These are phyloP conservation scores for Rhamnusium bicolor DNA, from an alignment of 2,888 invertebrate species.

Conservation along the genomic window DNA sequence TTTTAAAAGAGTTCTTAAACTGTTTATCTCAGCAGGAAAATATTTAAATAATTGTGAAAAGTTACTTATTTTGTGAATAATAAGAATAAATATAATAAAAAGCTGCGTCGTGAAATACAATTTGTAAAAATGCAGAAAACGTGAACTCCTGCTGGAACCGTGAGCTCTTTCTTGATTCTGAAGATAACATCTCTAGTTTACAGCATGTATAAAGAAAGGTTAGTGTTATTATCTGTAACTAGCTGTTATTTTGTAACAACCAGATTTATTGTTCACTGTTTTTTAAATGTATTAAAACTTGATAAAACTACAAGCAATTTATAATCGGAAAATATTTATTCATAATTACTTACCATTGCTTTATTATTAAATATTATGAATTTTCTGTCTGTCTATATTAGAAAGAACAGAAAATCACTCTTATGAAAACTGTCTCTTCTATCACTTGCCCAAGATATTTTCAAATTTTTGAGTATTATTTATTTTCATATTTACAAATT, in stretches of 20 bases:
- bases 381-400: too few species aligned
- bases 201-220: conserved; percentile 50
- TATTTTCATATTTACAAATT: too few species aligned
- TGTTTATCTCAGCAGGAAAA: background rate
- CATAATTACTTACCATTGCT: too few species aligned
- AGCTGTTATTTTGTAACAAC: conserved; percentile 31
- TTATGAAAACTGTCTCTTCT: too few species aligned
- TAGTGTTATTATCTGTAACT: conserved; percentile 26
- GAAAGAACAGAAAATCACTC: too few species aligned
- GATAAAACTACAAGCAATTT: too few species aligned
- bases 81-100: conserved; percentile 1
- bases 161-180: conserved; percentile 28
- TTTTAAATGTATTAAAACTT: too few species aligned
- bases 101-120: background rate
- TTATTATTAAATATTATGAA: too few species aligned
- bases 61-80: background rate
- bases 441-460: too few species aligned
- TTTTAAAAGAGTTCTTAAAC: background rate
- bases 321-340: too few species aligned
- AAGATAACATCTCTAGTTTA: conserved; percentile 29
- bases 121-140: conserved; percentile 34
- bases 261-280: conserved; percentile 8
- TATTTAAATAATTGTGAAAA: background rate
- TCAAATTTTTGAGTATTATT: too few species aligned
- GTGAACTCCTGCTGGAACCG: conserved; percentile 30